phyloP scores from a whole-genome alignment of 2,888 invertebrate species.

The Parnassius smintheus region DNA sequence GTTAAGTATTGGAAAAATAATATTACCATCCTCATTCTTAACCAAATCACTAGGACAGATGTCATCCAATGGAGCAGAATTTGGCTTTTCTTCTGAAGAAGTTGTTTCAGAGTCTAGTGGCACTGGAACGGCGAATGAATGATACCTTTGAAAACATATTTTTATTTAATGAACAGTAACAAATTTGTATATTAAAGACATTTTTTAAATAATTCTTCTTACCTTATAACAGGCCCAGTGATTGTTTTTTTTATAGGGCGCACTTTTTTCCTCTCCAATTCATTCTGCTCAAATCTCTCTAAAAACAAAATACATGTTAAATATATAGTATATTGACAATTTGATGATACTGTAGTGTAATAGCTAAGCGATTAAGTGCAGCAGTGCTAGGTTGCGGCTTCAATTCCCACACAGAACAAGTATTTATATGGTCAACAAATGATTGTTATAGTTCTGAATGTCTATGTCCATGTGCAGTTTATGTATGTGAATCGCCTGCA shows the following conservation, averaged over 20 bases:
- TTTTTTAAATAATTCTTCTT: conserved; percentile 41
- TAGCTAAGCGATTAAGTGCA: too few species aligned
- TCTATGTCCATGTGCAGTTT: too few species aligned
- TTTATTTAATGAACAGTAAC: not conserved
- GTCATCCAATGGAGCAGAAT: conserved; percentile 46
- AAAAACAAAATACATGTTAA: conserved; percentile 30
- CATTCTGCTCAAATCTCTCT: conserved; percentile 96
- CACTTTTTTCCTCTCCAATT: conserved; percentile 95
- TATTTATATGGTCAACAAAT: too few species aligned
- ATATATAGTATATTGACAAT: not conserved
- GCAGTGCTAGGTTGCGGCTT: too few species aligned
- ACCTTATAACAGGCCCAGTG: conserved; percentile 91
- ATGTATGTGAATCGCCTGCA: too few species aligned
- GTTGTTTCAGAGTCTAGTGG: conserved; percentile 45
- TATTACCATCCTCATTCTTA: conserved; percentile 63
- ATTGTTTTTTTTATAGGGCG: conserved; percentile 89
- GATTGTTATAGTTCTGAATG: too few species aligned
- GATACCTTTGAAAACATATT: conserved; percentile 59
- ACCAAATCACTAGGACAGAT: conserved; percentile 62
- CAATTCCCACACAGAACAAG: too few species aligned
- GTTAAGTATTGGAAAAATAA: not conserved
- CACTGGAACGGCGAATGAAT: conserved; percentile 80
- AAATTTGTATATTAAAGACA: not conserved
- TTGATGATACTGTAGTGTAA: too few species aligned
- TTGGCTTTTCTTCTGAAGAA: conserved; percentile 46